A percentile compares a stretch with the other conserved stretches of the same genome.
These are phyloP conservation scores for Clunio marinus DNA, from an alignment of 2,888 invertebrate species.

Conservation along the genomic window DNA sequence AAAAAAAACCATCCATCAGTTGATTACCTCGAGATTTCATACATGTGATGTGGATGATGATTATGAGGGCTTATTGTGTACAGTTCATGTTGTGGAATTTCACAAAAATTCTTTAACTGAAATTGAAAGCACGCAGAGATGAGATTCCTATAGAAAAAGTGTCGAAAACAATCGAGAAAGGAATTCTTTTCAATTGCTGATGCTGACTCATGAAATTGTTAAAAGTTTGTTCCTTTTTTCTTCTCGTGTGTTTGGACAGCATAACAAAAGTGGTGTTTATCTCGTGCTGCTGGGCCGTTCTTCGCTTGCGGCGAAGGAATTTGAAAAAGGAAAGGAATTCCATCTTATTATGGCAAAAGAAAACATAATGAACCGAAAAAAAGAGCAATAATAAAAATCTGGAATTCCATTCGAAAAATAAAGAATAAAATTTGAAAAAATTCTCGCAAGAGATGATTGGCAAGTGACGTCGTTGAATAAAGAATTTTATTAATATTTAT, in stretches of 20 bases:
- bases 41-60: no score
- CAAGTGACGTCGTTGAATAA: background rate
- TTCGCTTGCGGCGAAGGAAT: constrained; percentile 26
- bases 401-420: constrained; percentile 22
- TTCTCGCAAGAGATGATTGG: background rate
- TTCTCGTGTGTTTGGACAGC: constrained; percentile 27
- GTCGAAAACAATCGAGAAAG: constrained; percentile 29
- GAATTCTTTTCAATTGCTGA: constrained; percentile 36
- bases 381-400: background rate
- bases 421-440: constrained; percentile 9
- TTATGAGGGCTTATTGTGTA: no score
- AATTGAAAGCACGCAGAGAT: constrained; percentile 14
- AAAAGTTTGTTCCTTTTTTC: constrained; percentile 28
- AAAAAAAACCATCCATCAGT: no score
- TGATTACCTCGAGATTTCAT: no score
- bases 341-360: constrained; percentile 35
- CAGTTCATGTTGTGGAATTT: constrained; percentile 35
- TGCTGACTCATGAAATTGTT: constrained; percentile 28
- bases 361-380: constrained; percentile 30
- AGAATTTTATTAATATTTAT: no score
- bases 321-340: constrained; percentile 35
- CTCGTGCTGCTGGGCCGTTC: constrained; percentile 28
- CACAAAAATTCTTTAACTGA: constrained; percentile 15
- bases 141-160: background rate
- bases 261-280: constrained; percentile 33